These are phyloP conservation scores for Gerris lacustris DNA, from an alignment of 2,888 invertebrate species.

Conservation along the genomic window DNA sequence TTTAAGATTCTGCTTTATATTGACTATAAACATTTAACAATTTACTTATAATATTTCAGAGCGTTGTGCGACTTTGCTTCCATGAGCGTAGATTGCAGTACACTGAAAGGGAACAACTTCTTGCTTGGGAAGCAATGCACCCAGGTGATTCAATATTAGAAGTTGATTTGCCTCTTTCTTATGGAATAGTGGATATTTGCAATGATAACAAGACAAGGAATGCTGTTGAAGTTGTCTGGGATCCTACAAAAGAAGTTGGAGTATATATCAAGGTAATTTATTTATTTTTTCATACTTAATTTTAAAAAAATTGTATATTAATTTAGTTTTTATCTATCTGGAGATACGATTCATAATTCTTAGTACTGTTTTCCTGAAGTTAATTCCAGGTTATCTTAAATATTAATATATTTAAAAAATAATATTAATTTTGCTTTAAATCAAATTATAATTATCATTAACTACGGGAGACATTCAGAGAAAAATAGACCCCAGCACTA, in stretches of 20 bases:
- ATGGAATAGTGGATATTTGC: constrained; percentile 73
- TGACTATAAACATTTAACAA: too few species aligned
- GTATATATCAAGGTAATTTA: constrained; percentile 75
- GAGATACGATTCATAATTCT: background rate
- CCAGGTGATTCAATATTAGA: constrained; percentile 88
- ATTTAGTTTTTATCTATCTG: constrained; percentile 1
- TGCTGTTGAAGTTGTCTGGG: constrained; percentile 82
- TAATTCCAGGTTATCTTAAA: too few species aligned
- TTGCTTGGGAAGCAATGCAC: constrained; percentile 76
- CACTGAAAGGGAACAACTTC: constrained; percentile 87
- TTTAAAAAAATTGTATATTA: background rate
- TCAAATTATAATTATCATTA: too few species aligned
- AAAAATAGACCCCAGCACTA: too few species aligned
- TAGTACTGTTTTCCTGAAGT: background rate
- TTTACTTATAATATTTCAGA: constrained; percentile 42
- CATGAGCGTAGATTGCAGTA: constrained; percentile 91
- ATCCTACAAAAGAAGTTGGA: constrained; percentile 90
- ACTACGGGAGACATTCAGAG: too few species aligned
- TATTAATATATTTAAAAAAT: too few species aligned
- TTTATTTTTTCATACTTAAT: background rate
- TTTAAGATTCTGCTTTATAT: too few species aligned
- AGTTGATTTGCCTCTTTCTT: constrained; percentile 84
- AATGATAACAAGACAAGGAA: constrained; percentile 60
- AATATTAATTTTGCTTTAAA: too few species aligned
- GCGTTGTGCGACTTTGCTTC: constrained; percentile 83